Percentiles rank a stretch among this genome's conserved stretches.
Evolutionary conservation across 1,140 invertebrate genomes (phyloP).

Genomic region (Macrosteles quadrilineatus): DNA sequence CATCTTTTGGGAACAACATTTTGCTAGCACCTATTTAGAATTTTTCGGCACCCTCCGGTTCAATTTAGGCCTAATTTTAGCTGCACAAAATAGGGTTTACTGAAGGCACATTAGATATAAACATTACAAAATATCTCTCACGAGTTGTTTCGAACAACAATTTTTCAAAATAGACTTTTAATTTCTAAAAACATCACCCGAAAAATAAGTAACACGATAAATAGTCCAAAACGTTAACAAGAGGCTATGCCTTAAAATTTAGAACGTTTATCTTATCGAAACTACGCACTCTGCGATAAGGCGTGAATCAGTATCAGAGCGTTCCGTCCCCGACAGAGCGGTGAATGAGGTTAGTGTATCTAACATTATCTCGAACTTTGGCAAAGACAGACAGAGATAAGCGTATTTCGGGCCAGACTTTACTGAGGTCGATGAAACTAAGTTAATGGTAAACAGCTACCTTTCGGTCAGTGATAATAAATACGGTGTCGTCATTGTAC

Average conservation of each 20-base stretch:
- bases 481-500: conserved; percentile 20
- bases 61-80: not conserved
- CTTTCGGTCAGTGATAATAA: conserved; percentile 1
- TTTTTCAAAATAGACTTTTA: not conserved
- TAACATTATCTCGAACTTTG: conserved; percentile 12
- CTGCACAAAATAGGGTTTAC: not conserved
- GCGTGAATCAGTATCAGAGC: too few species aligned
- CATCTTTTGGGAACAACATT: not conserved
- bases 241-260: conserved; percentile 22
- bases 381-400: conserved; percentile 20
- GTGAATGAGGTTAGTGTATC: conserved; percentile 1
- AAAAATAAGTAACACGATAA: conserved; percentile 18
- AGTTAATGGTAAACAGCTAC: conserved; percentile 13
- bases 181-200: conserved; percentile 14
- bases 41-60: not conserved
- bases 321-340: too few species aligned
- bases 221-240: conserved; percentile 13
- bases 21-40: conserved; percentile 17
- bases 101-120: conserved; percentile 11
- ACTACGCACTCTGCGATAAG: conserved; percentile 9
- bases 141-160: conserved; percentile 13
- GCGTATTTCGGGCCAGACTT: conserved; percentile 18
- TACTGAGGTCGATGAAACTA: not conserved
- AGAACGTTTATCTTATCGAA: not conserved
- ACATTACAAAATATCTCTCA: conserved; percentile 11